phyloP scores from a whole-genome alignment of 2,888 invertebrate species.

The Drosophila quinaria region DNA sequence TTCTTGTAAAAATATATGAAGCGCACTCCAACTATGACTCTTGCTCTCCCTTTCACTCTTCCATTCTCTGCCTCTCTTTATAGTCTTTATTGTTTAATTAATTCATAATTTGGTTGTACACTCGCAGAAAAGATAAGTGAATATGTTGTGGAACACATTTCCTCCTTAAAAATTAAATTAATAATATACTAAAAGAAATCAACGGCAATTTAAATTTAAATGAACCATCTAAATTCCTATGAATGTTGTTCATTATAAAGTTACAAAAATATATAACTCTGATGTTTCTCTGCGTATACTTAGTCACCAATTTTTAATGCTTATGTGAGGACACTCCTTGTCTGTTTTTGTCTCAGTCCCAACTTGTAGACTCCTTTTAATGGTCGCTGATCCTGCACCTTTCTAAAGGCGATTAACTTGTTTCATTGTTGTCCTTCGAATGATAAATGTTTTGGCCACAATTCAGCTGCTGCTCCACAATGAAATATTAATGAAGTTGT shows the following conservation, averaged over 20 bases:
- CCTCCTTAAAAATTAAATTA: too few relatives aligned
- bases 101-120: constrained; percentile 65
- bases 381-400: constrained; percentile 59
- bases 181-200: too few relatives aligned
- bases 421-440: constrained; percentile 45
- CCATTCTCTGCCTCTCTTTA: neutral
- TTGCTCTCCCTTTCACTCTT: constrained; percentile 10
- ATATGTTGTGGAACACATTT: too few relatives aligned
- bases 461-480: constrained; percentile 57
- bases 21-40: constrained; percentile 38
- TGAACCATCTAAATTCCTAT: too few relatives aligned
- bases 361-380: constrained; percentile 29
- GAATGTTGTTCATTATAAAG: too few relatives aligned
- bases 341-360: constrained; percentile 3
- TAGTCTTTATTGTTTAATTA: constrained; percentile 68
- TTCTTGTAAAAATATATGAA: constrained; percentile 60
- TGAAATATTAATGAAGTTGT: constrained; percentile 75
- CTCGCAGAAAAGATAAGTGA: neutral
- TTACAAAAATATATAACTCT: neutral
- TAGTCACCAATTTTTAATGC: neutral
- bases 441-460: constrained; percentile 66
- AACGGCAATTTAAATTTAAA: too few relatives aligned
- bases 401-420: constrained; percentile 71
- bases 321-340: neutral
- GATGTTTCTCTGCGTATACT: constrained; percentile 21